Percentiles rank a stretch among this genome's conserved stretches.
Evolutionary conservation across 2,113 vertebrate genomes (phyloP).

Genomic region (Oceanodroma tethys): DNA sequence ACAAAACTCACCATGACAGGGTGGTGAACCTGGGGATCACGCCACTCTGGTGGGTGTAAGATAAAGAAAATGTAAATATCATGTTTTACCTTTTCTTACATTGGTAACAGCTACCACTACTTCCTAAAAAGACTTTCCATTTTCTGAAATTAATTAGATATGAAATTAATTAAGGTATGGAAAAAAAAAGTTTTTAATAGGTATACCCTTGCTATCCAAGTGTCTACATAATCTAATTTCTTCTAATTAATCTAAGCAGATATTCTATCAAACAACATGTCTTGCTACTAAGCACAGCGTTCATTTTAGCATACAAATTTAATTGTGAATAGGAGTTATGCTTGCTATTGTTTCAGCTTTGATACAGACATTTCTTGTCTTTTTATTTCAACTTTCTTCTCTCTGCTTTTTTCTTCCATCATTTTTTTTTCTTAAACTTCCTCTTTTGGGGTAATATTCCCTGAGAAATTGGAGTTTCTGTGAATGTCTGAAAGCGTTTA

Average conservation of each 20-base stretch:
- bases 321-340: not conserved
- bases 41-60: not conserved
- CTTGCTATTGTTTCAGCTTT: not conserved
- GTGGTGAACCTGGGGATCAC: not conserved
- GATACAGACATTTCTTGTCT: not conserved
- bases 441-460: not conserved
- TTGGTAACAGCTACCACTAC: not conserved
- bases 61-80: not conserved
- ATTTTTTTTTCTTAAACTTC: not conserved
- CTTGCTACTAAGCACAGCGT: not conserved
- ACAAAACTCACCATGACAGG: not conserved
- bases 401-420: not conserved
- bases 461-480: not conserved
- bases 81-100: not conserved
- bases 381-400: not conserved
- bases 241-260: not conserved
- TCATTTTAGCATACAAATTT: not conserved
- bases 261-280: not conserved
- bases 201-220: not conserved
- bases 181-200: not conserved
- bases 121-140: not conserved
- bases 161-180: too few relatives aligned
- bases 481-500: not conserved
- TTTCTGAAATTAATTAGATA: not conserved
- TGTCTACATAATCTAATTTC: not conserved